Conservation (phyloP, 1,140 invertebrate species). For the Pristionchus pacificus region DNA sequence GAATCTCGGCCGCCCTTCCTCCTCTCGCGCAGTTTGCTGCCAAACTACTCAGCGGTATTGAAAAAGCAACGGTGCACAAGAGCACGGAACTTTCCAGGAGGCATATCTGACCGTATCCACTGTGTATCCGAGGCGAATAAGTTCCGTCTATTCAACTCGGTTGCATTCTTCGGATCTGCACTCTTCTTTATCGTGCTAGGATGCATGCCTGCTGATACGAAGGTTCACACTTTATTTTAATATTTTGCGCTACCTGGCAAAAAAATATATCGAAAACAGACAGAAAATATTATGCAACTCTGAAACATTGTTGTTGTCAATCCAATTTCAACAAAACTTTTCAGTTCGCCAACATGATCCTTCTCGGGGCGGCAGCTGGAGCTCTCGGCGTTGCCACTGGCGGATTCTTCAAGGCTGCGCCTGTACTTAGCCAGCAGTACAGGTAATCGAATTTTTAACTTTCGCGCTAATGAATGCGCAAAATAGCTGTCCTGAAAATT, state of each 20-base stretch:
- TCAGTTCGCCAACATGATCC: constrained; percentile 45
- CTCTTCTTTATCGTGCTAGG: constrained; percentile 46
- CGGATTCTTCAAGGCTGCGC: constrained; percentile 55
- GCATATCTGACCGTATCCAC: constrained; percentile 31
- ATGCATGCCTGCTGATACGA: constrained; percentile 38
- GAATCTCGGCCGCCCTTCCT: constrained; percentile 54
- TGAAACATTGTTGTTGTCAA: too few relatives aligned
- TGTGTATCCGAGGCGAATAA: constrained; percentile 51
- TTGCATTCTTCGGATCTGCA: constrained; percentile 50
- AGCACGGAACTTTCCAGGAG: neutral
- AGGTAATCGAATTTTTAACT: too few relatives aligned
- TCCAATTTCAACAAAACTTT: too few relatives aligned
- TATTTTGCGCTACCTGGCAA: too few relatives aligned
- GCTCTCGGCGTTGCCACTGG: constrained; percentile 50
- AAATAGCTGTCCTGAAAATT: too few relatives aligned
- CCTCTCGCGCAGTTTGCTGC: constrained; percentile 49
- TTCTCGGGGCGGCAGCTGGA: constrained; percentile 49
- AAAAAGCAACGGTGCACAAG: neutral
- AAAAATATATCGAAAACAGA: too few relatives aligned
- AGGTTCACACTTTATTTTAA: too few relatives aligned
- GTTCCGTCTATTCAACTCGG: constrained; percentile 49
- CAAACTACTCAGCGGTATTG: constrained; percentile 44
- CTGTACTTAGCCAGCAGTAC: constrained; percentile 52
- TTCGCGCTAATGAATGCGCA: too few relatives aligned
- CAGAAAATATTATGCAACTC: too few relatives aligned